phyloP scores from a whole-genome alignment of 2,113 vertebrate genomes.

The Psephotus haematonotus region DNA sequence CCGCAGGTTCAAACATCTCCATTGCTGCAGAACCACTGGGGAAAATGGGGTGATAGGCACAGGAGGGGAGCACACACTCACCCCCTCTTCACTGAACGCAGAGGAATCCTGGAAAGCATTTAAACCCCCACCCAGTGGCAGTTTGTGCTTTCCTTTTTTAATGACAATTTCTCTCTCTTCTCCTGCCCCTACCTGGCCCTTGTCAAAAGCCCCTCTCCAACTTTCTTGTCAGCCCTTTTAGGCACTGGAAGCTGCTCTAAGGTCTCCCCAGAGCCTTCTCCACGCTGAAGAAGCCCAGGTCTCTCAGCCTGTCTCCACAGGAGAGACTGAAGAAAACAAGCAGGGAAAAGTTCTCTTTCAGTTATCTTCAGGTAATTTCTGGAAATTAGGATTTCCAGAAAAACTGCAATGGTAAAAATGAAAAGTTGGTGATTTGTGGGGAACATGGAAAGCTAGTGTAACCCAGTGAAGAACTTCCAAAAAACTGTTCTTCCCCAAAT shows the following conservation, averaged over 20 bases:
- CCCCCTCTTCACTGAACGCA: rapidly evolving
- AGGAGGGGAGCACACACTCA: rapidly evolving
- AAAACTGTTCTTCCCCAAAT: neutral
- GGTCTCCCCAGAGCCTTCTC: neutral
- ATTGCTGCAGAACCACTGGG: neutral
- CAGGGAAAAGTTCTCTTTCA: neutral
- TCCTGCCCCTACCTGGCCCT: neutral
- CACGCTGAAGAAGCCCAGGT: neutral
- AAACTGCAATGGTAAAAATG: neutral
- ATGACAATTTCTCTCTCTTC: neutral
- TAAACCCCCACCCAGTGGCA: neutral
- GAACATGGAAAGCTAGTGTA: neutral
- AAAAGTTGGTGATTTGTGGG: neutral
- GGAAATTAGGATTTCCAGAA: neutral
- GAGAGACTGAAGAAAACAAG: neutral
- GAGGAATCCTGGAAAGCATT: neutral
- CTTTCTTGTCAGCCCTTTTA: neutral
- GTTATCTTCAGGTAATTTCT: neutral
- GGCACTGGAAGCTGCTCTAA: neutral
- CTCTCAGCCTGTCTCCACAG: neutral
- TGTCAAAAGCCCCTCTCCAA: neutral
- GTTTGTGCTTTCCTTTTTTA: neutral
- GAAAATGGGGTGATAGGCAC: neutral
- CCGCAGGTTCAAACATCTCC: neutral
- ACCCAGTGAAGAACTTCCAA: neutral